Percentiles rank a stretch among this genome's conserved stretches.
Evolutionary conservation across 1,140 invertebrate species (phyloP).

Genomic region (Drosophila bocqueti): DNA sequence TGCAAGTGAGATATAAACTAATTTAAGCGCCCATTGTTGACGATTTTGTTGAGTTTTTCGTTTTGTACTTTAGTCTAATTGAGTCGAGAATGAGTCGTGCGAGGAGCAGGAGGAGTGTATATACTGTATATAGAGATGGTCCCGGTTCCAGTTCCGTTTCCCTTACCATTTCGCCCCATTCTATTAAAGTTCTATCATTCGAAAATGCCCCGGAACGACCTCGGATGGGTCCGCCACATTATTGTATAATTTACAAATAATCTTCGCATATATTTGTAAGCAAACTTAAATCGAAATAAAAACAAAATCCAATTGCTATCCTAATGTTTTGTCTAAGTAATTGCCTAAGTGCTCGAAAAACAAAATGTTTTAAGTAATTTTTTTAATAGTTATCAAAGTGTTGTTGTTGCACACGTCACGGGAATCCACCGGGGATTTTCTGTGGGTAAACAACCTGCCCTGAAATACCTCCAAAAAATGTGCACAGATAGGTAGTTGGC

Average conservation of each 20-base stretch:
- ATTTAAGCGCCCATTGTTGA: constrained; percentile 74
- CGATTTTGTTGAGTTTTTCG: constrained; percentile 78
- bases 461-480: constrained; percentile 3
- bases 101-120: constrained; percentile 50
- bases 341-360: constrained; percentile 45
- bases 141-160: constrained; percentile 39
- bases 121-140: constrained; percentile 78
- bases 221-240: constrained; percentile 50
- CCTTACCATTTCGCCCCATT: constrained; percentile 3
- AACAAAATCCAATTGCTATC: constrained; percentile 58
- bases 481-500: constrained; percentile 12
- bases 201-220: constrained; percentile 34
- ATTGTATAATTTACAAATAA: constrained; percentile 80
- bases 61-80: constrained; percentile 75
- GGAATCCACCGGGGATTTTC: constrained; percentile 33
- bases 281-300: constrained; percentile 64
- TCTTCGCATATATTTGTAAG: constrained; percentile 65
- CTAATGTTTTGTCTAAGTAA: constrained; percentile 44
- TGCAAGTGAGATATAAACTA: constrained; percentile 53
- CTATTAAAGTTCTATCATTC: constrained; percentile 21
- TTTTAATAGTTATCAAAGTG: constrained; percentile 11
- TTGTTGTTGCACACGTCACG: constrained; percentile 43
- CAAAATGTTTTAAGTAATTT: constrained; percentile 58
- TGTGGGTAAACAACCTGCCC: constrained; percentile 63
- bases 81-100: constrained; percentile 25